These are phyloP conservation scores for Pachycephala philippinensis DNA, from an alignment of 2,113 vertebrate genomes.

Conservation along the genomic window DNA sequence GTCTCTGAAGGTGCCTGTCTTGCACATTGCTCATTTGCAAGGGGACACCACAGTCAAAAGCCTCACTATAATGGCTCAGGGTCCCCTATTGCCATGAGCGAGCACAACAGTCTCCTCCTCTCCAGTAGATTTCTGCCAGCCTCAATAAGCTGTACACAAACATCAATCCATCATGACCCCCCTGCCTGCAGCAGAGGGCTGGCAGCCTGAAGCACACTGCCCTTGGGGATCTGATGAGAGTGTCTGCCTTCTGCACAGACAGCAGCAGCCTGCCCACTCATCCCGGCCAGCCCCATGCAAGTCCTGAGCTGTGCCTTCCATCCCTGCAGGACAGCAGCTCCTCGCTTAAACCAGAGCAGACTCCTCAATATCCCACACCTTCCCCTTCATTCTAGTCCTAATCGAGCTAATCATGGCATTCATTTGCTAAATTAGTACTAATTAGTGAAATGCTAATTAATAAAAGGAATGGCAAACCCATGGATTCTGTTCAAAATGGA, in stretches of 20 bases:
- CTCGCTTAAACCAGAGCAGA: neutral
- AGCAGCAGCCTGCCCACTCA: neutral
- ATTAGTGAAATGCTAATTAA: neutral
- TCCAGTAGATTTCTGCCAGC: neutral
- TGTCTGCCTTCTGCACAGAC: neutral
- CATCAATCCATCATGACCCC: accelerated
- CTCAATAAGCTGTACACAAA: accelerated
- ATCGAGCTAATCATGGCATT: neutral
- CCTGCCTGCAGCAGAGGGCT: neutral
- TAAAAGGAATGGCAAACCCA: neutral
- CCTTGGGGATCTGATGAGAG: neutral
- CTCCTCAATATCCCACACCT: neutral
- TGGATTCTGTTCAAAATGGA: neutral
- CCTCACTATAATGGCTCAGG: neutral
- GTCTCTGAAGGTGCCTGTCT: neutral
- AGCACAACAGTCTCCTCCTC: neutral
- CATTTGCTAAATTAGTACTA: neutral
- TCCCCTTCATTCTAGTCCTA: neutral
- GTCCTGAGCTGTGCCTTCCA: neutral
- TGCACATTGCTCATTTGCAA: neutral
- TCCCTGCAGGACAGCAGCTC: neutral
- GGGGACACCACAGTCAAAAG: neutral
- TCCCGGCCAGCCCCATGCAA: accelerated
- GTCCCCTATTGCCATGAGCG: neutral
- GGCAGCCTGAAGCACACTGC: neutral